These are phyloP conservation scores for Heterotis niloticus DNA, from an alignment of 2,113 vertebrate genomes.

Conservation along the genomic window DNA sequence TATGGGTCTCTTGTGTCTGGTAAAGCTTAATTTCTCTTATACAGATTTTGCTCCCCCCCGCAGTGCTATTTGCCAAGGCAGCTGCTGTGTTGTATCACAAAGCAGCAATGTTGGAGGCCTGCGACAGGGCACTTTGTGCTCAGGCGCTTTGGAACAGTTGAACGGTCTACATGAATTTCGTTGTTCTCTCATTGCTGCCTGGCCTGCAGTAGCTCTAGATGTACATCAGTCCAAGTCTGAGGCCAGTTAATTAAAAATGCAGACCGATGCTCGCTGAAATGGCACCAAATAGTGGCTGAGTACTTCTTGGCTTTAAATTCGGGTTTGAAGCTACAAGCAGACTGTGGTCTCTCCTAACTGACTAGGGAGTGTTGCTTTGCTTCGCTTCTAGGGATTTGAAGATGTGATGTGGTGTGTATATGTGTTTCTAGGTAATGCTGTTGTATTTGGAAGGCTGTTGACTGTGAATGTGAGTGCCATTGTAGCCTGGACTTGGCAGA, in stretches of 20 bases:
- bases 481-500: too few relatives aligned
- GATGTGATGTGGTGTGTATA: background rate
- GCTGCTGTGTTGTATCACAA: background rate
- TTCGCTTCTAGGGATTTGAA: background rate
- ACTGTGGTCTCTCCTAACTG: background rate
- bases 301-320: background rate
- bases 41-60: too few relatives aligned
- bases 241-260: slow-evolving; percentile 21
- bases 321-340: background rate
- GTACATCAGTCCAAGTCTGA: background rate
- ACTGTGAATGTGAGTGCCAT: background rate
- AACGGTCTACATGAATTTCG: too few relatives aligned
- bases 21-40: too few relatives aligned
- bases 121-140: background rate
- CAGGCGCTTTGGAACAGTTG: too few relatives aligned
- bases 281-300: background rate
- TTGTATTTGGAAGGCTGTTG: background rate
- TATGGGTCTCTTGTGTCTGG: too few relatives aligned
- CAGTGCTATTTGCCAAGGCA: background rate
- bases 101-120: background rate
- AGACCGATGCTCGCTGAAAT: background rate
- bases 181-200: too few relatives aligned
- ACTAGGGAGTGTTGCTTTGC: background rate
- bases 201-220: too few relatives aligned
- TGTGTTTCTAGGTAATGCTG: background rate